Conservation (phyloP, 1,140 invertebrate genomes). For the Procambarus virginalis region DNA sequence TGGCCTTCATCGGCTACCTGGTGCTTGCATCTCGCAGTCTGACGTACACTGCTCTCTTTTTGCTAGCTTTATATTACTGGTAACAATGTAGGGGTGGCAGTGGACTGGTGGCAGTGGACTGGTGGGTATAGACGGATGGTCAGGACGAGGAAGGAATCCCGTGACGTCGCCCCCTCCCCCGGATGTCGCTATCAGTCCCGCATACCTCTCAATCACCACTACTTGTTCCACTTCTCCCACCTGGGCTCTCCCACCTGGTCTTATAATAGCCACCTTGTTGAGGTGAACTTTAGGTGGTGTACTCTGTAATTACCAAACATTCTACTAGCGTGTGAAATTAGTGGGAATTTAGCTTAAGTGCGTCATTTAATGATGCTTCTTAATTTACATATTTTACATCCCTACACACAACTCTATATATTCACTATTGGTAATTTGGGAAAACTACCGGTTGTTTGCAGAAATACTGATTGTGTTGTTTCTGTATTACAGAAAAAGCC, state of each 20-base stretch:
- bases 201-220: slow-evolving; percentile 29
- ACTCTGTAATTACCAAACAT: no score
- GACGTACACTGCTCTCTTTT: no score
- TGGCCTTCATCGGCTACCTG: no score
- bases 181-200: slow-evolving; percentile 15
- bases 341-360: no score
- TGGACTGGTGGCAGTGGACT: no score
- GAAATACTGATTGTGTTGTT: no score
- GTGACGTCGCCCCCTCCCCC: neutral
- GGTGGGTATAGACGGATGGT: neutral
- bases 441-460: no score
- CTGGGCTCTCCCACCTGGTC: neutral
- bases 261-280: neutral
- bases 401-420: neutral
- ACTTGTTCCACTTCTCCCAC: slow-evolving; percentile 13
- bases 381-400: neutral
- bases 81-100: neutral
- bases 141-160: neutral
- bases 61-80: neutral
- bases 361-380: neutral
- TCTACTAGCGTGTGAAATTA: no score
- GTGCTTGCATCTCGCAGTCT: no score
- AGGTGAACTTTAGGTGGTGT: no score
- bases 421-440: no score
- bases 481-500: no score